Evolutionary conservation across 2,888 invertebrate species (phyloP).

Genomic region (Cyclophora albipunctata): DNA sequence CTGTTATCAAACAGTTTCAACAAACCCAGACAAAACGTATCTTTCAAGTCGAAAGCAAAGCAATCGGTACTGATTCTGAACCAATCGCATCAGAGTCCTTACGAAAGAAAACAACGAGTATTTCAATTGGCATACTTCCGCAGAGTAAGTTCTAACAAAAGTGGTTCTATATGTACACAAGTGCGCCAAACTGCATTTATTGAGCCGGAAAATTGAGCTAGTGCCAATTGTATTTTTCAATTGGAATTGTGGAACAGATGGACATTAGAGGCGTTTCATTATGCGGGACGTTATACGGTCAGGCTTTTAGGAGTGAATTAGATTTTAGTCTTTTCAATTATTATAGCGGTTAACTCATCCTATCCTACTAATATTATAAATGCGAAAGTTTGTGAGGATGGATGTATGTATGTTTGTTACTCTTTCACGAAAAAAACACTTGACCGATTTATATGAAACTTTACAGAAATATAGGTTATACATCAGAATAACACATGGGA

Average conservation of each 20-base stretch:
- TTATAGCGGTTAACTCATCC: too few species aligned
- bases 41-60: background rate
- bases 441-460: too few species aligned
- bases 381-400: too few species aligned
- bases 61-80: background rate
- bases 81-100: conserved; percentile 15
- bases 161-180: conserved; percentile 34
- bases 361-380: too few species aligned
- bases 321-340: too few species aligned
- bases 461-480: too few species aligned
- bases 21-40: too few species aligned
- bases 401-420: too few species aligned
- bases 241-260: conserved; percentile 25
- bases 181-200: conserved; percentile 53
- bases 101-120: conserved; percentile 37
- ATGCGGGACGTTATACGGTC: background rate
- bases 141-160: conserved; percentile 37
- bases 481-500: too few species aligned
- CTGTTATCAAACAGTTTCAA: too few species aligned
- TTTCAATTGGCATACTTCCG: conserved; percentile 55
- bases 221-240: conserved; percentile 65
- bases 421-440: too few species aligned
- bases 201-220: conserved; percentile 58
- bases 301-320: too few species aligned
- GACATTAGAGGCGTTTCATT: conserved; percentile 15